Percentiles rank a stretch among this genome's conserved stretches.
These are phyloP conservation scores for Proteles cristata DNA, from an alignment of 2,113 vertebrate genomes.

Conservation along the genomic window DNA sequence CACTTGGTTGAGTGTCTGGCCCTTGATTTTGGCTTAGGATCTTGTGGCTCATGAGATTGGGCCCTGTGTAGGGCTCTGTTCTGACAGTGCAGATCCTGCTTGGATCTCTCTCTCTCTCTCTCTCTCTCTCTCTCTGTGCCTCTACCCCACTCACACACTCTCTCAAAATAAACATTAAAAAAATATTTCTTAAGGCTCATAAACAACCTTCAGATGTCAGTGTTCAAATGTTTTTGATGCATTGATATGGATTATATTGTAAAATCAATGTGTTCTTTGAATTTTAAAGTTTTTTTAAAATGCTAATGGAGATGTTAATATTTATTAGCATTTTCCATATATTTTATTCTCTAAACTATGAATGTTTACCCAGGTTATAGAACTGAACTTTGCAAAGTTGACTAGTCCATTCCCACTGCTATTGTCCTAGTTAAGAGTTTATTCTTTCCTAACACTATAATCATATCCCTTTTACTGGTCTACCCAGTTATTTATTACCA, in stretches of 20 bases:
- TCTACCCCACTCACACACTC: no score
- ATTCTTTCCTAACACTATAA: neutral
- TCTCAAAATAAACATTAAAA: no score
- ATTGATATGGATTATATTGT: neutral
- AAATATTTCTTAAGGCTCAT: neutral
- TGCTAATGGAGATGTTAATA: neutral
- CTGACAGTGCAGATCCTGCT: no score
- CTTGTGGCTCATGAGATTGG: no score
- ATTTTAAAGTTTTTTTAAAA: conserved; percentile 45
- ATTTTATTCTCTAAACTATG: conserved; percentile 42
- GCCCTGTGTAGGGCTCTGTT: no score
- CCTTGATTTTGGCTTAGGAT: no score
- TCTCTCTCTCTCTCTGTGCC: no score
- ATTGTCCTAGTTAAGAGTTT: neutral
- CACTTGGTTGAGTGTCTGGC: no score
- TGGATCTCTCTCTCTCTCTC: no score
- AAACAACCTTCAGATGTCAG: conserved; percentile 40
- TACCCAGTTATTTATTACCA: neutral
- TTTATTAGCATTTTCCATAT: conserved; percentile 14
- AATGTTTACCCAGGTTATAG: neutral
- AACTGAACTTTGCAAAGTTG: conserved; percentile 16
- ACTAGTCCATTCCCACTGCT: neutral
- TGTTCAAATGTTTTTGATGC: neutral
- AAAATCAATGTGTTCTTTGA: conserved; percentile 43
- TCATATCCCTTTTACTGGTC: neutral